Evolutionary conservation across 2,888 invertebrate genomes (phyloP).

Genomic region (Nomada lathburiana): DNA sequence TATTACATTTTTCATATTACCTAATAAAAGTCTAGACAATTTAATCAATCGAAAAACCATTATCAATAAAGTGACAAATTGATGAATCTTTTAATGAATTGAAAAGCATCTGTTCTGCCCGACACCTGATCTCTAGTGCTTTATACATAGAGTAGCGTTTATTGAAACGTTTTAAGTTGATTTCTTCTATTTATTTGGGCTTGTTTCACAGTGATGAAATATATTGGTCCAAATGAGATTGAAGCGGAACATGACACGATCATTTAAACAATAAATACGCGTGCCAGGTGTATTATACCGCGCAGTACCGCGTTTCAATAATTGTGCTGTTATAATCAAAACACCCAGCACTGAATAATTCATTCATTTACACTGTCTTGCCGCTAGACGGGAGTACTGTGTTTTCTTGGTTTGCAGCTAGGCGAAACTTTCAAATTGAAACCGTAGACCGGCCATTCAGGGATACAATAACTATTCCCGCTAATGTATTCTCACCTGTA

Average conservation of each 20-base stretch:
- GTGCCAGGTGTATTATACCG: slow-evolving; percentile 5
- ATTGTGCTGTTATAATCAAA: slow-evolving; percentile 40
- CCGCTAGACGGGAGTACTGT: neutral
- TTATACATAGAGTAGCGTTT: no score
- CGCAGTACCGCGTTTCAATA: slow-evolving; percentile 32
- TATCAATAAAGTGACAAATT: no score
- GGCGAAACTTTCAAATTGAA: slow-evolving; percentile 49
- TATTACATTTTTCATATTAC: no score
- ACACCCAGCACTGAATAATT: slow-evolving; percentile 41
- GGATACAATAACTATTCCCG: slow-evolving; percentile 26
- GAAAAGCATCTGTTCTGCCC: no score
- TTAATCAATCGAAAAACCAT: no score
- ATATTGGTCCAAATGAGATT: neutral
- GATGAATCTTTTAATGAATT: no score
- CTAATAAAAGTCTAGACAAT: no score
- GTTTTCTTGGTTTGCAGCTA: slow-evolving; percentile 22
- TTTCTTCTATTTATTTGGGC: no score
- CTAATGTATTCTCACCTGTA: slow-evolving; percentile 16
- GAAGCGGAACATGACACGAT: slow-evolving; percentile 17
- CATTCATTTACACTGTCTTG: slow-evolving; percentile 32
- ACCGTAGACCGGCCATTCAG: slow-evolving; percentile 18
- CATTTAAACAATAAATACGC: slow-evolving; percentile 16
- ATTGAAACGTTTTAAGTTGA: neutral
- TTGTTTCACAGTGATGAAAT: neutral
- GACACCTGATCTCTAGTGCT: no score